These are phyloP conservation scores for Lepus townsendii DNA, from an alignment of 2,797 vertebrate genomes.

Conservation along the genomic window DNA sequence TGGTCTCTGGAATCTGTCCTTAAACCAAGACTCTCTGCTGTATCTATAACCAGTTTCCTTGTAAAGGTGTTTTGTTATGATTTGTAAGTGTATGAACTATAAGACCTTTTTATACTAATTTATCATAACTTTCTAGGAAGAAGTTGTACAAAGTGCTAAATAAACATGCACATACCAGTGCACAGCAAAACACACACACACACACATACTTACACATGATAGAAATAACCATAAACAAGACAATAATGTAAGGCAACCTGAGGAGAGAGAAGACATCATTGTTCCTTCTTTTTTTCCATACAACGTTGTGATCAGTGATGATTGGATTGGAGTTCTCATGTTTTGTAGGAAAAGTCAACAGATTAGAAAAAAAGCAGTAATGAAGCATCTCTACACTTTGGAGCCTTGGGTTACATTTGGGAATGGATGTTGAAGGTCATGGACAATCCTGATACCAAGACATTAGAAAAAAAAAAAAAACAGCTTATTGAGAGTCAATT, in stretches of 20 bases:
- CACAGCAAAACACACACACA: not conserved
- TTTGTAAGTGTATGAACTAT: not conserved
- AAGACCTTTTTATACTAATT: not conserved
- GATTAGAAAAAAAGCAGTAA: not conserved
- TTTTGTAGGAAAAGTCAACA: not conserved
- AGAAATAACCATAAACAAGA: not conserved
- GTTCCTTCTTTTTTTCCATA: not conserved
- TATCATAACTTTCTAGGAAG: not conserved
- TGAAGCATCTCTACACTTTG: not conserved
- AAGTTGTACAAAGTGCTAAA: not conserved
- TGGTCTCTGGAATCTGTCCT: not conserved
- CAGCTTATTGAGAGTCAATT: constrained; percentile 29
- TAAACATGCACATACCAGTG: not conserved
- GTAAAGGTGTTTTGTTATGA: not conserved
- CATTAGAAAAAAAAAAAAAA: not conserved
- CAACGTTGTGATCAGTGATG: not conserved
- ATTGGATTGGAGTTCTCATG: not conserved
- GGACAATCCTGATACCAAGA: not conserved
- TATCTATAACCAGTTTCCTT: not conserved
- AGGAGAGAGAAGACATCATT: not conserved
- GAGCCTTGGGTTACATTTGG: not conserved
- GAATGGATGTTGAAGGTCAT: not conserved
- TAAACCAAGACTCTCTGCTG: not conserved
- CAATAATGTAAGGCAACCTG: not conserved
- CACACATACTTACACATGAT: not conserved